phyloP scores from a whole-genome alignment of 2,113 vertebrate genomes.

The Clupea harengus region DNA sequence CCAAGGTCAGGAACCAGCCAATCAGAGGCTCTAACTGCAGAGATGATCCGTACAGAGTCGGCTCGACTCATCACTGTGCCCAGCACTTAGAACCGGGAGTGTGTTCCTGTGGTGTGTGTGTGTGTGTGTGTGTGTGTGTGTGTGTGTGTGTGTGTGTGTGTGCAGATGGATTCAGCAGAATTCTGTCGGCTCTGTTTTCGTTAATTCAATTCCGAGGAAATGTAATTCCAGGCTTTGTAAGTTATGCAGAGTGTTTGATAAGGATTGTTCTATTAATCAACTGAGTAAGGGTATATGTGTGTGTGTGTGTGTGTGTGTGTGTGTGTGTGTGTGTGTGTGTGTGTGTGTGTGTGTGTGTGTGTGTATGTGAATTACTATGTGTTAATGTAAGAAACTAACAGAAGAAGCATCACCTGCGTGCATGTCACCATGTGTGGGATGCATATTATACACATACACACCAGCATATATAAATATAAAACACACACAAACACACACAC shows the following conservation, averaged over 20 bases:
- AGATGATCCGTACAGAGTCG: background rate
- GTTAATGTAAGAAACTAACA: too few relatives aligned
- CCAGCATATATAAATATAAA: too few relatives aligned
- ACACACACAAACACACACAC: too few relatives aligned
- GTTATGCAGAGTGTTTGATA: slow-evolving; percentile 10
- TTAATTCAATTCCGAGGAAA: slow-evolving; percentile 11
- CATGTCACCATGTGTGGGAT: too few relatives aligned
- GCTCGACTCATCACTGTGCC: background rate
- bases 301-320: background rate
- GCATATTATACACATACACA: too few relatives aligned
- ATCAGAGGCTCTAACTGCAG: background rate
- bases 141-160: slow-evolving; percentile 10
- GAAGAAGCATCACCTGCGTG: too few relatives aligned
- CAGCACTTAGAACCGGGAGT: background rate
- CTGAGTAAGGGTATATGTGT: background rate
- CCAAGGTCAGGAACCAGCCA: background rate
- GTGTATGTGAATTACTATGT: background rate
- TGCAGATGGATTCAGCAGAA: background rate
- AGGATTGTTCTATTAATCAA: background rate
- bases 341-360: background rate
- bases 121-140: background rate
- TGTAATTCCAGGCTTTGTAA: background rate
- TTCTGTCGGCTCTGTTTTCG: background rate
- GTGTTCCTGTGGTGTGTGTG: background rate
- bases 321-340: background rate